Conservation (phyloP, 92 coral and sea anemone genomes). For the Siderastrea radians region DNA sequence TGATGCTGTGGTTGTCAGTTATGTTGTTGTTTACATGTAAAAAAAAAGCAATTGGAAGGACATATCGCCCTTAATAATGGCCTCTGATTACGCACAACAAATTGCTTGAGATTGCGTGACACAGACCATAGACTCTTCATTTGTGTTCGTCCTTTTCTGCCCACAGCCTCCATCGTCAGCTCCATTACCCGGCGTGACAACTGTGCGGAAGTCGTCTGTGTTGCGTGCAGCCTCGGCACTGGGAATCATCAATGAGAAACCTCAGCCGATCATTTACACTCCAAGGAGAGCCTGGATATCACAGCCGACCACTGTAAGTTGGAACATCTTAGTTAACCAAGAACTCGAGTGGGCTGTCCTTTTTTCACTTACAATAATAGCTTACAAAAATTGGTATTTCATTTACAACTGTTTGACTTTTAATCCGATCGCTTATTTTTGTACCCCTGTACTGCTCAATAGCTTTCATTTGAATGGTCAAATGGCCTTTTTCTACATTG, state of each 20-base stretch:
- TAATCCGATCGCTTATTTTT: no score
- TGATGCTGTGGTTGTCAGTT: no score
- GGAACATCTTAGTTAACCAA: neutral
- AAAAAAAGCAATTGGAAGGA: no score
- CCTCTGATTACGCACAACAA: no score
- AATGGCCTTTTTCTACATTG: no score
- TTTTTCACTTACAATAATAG: no score
- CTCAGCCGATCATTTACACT: constrained; percentile 84
- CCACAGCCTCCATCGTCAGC: constrained; percentile 54
- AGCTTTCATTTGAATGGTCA: no score
- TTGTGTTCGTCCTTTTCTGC: neutral
- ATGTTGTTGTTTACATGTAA: no score
- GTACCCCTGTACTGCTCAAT: no score
- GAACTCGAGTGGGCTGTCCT: neutral
- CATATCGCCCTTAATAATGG: no score
- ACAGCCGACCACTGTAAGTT: constrained; percentile 93
- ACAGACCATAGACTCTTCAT: neutral
- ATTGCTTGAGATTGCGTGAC: neutral
- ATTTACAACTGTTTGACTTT: no score
- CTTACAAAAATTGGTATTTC: no score
- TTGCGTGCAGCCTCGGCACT: constrained; percentile 99
- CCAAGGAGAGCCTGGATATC: constrained; percentile 97
- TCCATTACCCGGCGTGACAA: constrained; percentile 58
- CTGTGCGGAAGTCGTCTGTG: constrained; percentile 95
- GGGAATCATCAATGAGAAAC: constrained; percentile 94